Conservation (phyloP, 2,888 invertebrate species). For the Drosophila ochracea region DNA sequence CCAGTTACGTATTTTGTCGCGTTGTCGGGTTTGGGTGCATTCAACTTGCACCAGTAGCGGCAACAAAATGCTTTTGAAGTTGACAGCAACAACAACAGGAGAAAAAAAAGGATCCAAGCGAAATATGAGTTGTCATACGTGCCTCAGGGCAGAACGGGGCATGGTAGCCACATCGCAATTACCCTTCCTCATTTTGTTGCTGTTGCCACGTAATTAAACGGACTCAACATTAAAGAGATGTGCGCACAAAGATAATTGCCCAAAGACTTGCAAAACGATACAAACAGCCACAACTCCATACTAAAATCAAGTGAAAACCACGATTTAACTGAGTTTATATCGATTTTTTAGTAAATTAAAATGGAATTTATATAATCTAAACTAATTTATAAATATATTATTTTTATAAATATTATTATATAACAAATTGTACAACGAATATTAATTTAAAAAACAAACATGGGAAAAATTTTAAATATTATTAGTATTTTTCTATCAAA, state of each 20-base stretch:
- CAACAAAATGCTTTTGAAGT: constrained; percentile 52
- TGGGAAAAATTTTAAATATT: not conserved
- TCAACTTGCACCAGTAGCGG: constrained; percentile 24
- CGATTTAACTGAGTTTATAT: not conserved
- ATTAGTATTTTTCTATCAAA: not conserved
- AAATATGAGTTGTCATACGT: constrained; percentile 34
- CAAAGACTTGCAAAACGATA: not conserved
- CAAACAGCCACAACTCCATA: not conserved
- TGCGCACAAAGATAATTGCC: not conserved
- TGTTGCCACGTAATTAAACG: constrained; percentile 19
- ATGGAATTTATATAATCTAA: not conserved
- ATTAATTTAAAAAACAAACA: not conserved
- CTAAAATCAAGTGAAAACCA: not conserved
- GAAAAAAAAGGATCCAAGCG: not conserved
- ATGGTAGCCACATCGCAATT: not conserved
- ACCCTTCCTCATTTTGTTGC: not conserved
- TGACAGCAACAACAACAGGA: constrained; percentile 15
- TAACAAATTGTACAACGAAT: not conserved
- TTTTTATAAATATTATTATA: not conserved
- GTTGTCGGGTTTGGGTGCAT: constrained; percentile 6
- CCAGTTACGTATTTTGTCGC: constrained; percentile 17
- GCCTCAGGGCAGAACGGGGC: not conserved
- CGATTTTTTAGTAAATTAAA: not conserved
- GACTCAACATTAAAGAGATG: constrained; percentile 13
- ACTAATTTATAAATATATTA: not conserved